Percentiles rank a stretch among this genome's conserved stretches.
These are phyloP conservation scores for Onchidella celtica DNA, from an alignment of 2,888 invertebrate species.

Conservation along the genomic window DNA sequence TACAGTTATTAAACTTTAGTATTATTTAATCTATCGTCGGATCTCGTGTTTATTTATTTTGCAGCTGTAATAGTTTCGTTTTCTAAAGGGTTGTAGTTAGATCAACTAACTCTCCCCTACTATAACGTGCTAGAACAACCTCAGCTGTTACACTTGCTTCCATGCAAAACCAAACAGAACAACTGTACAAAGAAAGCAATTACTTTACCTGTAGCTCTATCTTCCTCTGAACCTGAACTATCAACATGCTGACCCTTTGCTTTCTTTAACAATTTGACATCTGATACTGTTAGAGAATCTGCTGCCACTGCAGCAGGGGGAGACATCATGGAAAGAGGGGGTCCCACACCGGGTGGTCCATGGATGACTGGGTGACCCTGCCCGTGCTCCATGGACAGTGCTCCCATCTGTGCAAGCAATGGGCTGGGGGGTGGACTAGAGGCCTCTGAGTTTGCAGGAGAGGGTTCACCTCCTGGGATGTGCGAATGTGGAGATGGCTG, in stretches of 20 bases:
- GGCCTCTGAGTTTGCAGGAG: constrained; percentile 69
- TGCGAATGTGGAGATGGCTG: constrained; percentile 57
- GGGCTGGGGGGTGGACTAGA: constrained; percentile 70
- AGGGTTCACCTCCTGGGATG: constrained; percentile 47
- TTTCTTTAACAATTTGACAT: constrained; percentile 1
- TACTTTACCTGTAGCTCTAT: constrained; percentile 17
- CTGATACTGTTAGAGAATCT: background rate
- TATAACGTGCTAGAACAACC: no score
- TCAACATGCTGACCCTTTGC: constrained; percentile 7
- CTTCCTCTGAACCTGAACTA: constrained; percentile 46
- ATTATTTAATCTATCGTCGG: no score
- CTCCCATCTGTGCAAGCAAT: background rate
- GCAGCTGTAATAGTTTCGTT: no score
- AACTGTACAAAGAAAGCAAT: background rate
- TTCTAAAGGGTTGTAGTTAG: no score
- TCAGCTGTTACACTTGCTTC: no score
- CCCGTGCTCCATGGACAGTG: constrained; percentile 1
- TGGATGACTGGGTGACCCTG: constrained; percentile 4
- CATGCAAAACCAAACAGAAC: no score
- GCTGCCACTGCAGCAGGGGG: constrained; percentile 28
- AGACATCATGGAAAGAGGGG: constrained; percentile 31
- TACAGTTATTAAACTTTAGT: no score
- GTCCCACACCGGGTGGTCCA: background rate
- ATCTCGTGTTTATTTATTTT: no score
- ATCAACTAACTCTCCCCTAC: no score